phyloP scores from a whole-genome alignment of 2,888 invertebrate species.

The Drosophila mimetica region DNA sequence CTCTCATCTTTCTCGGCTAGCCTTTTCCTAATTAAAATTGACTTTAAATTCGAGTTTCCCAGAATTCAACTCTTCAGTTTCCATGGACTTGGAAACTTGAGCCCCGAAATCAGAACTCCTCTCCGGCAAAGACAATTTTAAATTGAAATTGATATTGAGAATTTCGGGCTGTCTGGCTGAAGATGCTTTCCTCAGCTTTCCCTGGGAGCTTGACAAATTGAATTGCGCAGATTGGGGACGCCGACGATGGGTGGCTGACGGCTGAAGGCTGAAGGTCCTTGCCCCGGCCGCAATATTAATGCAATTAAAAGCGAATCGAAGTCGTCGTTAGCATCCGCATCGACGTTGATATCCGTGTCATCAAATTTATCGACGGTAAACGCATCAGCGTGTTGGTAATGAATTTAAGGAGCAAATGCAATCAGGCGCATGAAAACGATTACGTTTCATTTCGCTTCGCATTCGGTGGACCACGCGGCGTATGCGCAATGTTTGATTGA shows the following conservation, averaged over 20 bases:
- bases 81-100: slow-evolving; percentile 17
- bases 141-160: slow-evolving; percentile 50
- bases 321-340: slow-evolving; percentile 31
- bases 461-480: slow-evolving; percentile 11
- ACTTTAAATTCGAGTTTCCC: slow-evolving; percentile 14
- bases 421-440: slow-evolving; percentile 67
- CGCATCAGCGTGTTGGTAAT: slow-evolving; percentile 68
- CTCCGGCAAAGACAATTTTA: slow-evolving; percentile 27
- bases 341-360: slow-evolving; percentile 50
- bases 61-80: slow-evolving; percentile 21
- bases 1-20: slow-evolving; percentile 17
- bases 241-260: slow-evolving; percentile 9
- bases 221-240: slow-evolving; percentile 70
- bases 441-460: slow-evolving; percentile 29
- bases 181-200: slow-evolving; percentile 46
- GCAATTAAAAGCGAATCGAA: slow-evolving; percentile 76
- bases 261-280: slow-evolving; percentile 37
- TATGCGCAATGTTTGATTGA: slow-evolving; percentile 41
- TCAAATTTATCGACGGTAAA: slow-evolving; percentile 60
- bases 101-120: slow-evolving; percentile 22
- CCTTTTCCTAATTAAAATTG: slow-evolving; percentile 23
- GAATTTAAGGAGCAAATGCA: slow-evolving; percentile 69
- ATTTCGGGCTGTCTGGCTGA: slow-evolving; percentile 33
- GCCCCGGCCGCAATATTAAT: slow-evolving; percentile 69
- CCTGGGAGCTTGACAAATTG: slow-evolving; percentile 62